Percentiles rank a stretch among this genome's conserved stretches.
Evolutionary conservation across 1,140 invertebrate species (phyloP).

Genomic region (Caenorhabditis inopinata): DNA sequence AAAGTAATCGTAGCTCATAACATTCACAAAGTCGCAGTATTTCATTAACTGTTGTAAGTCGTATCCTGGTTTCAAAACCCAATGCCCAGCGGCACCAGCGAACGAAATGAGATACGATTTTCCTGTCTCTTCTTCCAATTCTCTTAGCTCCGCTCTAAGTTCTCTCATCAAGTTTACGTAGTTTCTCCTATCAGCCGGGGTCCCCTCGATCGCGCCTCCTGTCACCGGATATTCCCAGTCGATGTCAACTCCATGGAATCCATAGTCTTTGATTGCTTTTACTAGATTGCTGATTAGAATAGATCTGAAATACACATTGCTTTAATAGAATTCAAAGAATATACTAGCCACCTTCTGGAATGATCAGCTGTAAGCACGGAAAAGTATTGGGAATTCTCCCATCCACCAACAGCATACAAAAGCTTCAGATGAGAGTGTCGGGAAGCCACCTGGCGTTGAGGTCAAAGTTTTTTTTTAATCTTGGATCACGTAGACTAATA

Average conservation of each 20-base stretch:
- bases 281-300: slow-evolving; percentile 52
- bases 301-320: slow-evolving; percentile 1
- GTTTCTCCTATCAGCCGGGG: slow-evolving; percentile 47
- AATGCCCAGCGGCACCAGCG: slow-evolving; percentile 63
- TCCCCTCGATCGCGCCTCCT: slow-evolving; percentile 70
- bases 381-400: slow-evolving; percentile 63
- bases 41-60: slow-evolving; percentile 55
- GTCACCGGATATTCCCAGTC: slow-evolving; percentile 76
- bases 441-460: slow-evolving; percentile 40
- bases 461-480: no score
- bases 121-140: slow-evolving; percentile 39
- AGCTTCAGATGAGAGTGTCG: slow-evolving; percentile 52
- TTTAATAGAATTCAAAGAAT: background rate
- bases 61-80: slow-evolving; percentile 62
- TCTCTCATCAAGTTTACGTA: slow-evolving; percentile 54
- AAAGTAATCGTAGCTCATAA: slow-evolving; percentile 64
- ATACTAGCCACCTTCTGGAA: slow-evolving; percentile 33
- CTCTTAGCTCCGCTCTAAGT: slow-evolving; percentile 48
- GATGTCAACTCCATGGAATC: slow-evolving; percentile 54
- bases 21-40: slow-evolving; percentile 61
- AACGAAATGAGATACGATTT: slow-evolving; percentile 51
- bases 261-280: slow-evolving; percentile 39
- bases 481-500: no score
- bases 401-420: slow-evolving; percentile 61
- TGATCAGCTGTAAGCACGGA: slow-evolving; percentile 48